Evolutionary conservation across 2,113 vertebrate species (phyloP).

Genomic region (Rhombomys opimus): DNA sequence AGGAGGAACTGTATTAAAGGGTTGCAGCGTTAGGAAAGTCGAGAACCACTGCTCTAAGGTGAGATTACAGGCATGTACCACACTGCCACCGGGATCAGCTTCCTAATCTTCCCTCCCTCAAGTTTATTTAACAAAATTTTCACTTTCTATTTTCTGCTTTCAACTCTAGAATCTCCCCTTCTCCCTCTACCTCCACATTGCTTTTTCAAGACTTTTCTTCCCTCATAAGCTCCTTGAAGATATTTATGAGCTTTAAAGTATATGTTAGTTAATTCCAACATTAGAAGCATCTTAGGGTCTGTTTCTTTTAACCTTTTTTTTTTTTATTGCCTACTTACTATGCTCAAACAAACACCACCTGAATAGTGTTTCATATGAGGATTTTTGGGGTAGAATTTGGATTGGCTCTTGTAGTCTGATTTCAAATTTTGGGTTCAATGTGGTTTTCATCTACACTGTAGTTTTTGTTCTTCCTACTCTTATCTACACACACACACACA

Average conservation of each 20-base stretch:
- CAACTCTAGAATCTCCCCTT: background rate
- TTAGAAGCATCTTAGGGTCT: background rate
- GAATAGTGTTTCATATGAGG: background rate
- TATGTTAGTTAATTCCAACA: background rate
- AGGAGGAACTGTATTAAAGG: background rate
- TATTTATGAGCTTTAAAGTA: background rate
- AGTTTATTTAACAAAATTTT: background rate
- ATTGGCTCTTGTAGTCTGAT: background rate
- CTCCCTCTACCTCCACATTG: background rate
- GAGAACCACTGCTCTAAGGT: background rate
- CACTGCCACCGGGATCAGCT: background rate
- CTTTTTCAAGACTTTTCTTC: background rate
- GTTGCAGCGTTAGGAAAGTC: background rate
- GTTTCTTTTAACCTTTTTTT: background rate
- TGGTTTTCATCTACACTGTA: background rate
- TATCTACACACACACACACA: background rate
- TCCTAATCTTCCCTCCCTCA: background rate
- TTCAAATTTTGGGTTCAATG: background rate
- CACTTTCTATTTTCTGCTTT: background rate
- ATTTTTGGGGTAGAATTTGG: background rate
- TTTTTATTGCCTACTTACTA: background rate
- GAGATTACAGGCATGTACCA: background rate
- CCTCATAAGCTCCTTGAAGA: background rate
- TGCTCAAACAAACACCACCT: background rate
- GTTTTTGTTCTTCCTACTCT: slow-evolving; percentile 20